Evolutionary conservation across 2,797 vertebrate genomes (phyloP).

Genomic region (Urophycis tenuis): DNA sequence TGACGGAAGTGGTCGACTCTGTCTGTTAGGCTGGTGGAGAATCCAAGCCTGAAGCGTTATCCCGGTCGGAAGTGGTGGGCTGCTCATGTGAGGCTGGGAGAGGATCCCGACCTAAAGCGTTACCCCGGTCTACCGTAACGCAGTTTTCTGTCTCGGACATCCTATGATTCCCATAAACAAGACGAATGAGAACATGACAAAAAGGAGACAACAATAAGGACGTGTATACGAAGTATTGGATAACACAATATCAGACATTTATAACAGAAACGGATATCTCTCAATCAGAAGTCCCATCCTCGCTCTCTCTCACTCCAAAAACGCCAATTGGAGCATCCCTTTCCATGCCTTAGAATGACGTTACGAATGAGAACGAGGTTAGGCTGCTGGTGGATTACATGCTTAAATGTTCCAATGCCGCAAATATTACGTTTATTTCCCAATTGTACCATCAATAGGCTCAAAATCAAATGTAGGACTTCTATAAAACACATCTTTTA

Average conservation of each 20-base stretch:
- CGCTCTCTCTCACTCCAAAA: too few species aligned
- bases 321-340: too few species aligned
- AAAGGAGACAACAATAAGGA: neutral
- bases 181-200: neutral
- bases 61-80: constrained; percentile 28
- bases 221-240: neutral
- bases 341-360: too few species aligned
- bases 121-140: neutral
- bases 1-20: constrained; percentile 33
- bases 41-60: neutral
- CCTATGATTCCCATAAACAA: neutral
- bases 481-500: too few species aligned
- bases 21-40: neutral
- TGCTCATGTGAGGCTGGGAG: neutral
- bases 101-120: neutral
- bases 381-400: too few species aligned
- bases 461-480: too few species aligned
- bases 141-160: neutral
- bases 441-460: too few species aligned
- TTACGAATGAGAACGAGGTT: too few species aligned
- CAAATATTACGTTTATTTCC: too few species aligned
- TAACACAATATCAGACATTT: neutral
- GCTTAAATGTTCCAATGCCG: too few species aligned
- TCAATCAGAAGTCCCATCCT: too few species aligned
- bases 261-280: neutral